Base-by-base conservation (phyloP, 2,888 invertebrate genomes). In the Hipparchia sbordonii region DNA sequence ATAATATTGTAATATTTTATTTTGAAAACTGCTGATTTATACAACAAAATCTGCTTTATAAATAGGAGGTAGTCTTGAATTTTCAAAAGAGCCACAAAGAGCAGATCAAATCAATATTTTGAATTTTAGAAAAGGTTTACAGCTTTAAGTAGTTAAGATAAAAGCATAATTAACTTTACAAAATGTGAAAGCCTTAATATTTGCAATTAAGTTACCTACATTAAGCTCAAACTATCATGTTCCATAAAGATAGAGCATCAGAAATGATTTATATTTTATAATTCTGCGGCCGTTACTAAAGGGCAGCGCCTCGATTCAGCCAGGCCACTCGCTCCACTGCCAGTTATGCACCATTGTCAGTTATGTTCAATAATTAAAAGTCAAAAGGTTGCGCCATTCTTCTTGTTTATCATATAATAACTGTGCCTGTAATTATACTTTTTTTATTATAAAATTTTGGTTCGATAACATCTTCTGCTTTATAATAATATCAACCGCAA, bases 341-440 rank as follows among this genome's bases (percentile, higher is more conserved):
- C 23, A 23, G 23, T 23, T 23, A 23, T 23, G 23, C 73, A 65
- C 71, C 70, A 78, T 89, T 85, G 85, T 87, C 79, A 78, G 81
- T 81, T 81, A 75, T 79, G 79, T 85, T 83, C 82, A 83, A 87
- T 89, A 89, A 90, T 89, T 89, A 90, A 89, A 88, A 89, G 84
- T 85, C 86, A 73, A 83, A 88, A 87, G 87, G 88, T 87, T 87
- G 87, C 84, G 77, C 84, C 85, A 83, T 75, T 73, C 71, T 81
- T 72, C 80, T 85, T 87, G 82, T 90, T 89, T 89, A 90, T 87
- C 79, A 79, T 79, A 75, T 78, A 78, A 57, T 52, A 69, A 54
- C 63, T 23, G 70, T 61, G 7, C 13, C 75, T 77, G 81, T 89
- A 90, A 90, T 90, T 87, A 85, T 81, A 56, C 70, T 63, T 7